Conservation (phyloP, 2,888 invertebrate genomes). For the Synanthedon tipuliformis region DNA sequence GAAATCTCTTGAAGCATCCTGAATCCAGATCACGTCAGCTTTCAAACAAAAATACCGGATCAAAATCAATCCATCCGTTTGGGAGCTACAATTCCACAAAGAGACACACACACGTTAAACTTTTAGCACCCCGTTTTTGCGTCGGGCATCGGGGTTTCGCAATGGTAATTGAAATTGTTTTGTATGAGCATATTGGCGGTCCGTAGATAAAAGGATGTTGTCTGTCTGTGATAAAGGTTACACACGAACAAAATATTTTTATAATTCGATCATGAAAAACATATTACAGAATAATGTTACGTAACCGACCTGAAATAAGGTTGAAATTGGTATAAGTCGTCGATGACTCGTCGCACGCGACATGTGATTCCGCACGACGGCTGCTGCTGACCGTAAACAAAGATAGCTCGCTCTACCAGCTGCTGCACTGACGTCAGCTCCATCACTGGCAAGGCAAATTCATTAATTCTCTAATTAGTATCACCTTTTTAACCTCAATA, state of each 20-base stretch:
- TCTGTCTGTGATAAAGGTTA: not conserved
- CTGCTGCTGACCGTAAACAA: conserved; percentile 46
- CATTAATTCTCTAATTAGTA: not conserved
- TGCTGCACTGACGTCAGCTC: conserved; percentile 57
- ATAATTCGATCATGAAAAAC: not conserved
- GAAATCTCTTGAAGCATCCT: too few relatives aligned
- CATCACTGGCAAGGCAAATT: conserved; percentile 25
- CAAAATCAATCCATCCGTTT: too few relatives aligned
- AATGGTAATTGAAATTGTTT: too few relatives aligned
- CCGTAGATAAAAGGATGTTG: not conserved
- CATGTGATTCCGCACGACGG: conserved; percentile 58
- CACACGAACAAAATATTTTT: not conserved
- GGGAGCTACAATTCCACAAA: too few relatives aligned
- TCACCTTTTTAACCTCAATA: not conserved
- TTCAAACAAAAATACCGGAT: too few relatives aligned
- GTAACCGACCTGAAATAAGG: conserved; percentile 53
- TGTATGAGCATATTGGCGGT: too few relatives aligned
- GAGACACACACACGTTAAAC: too few relatives aligned
- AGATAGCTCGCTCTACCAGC: conserved; percentile 55
- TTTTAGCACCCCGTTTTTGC: too few relatives aligned
- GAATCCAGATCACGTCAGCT: too few relatives aligned
- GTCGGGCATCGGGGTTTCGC: too few relatives aligned
- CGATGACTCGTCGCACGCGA: conserved; percentile 54
- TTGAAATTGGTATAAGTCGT: conserved; percentile 60
- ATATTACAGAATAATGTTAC: not conserved